These are phyloP conservation scores for Acanthosoma haemorrhoidale DNA, from an alignment of 2,888 invertebrate genomes.

Conservation along the genomic window DNA sequence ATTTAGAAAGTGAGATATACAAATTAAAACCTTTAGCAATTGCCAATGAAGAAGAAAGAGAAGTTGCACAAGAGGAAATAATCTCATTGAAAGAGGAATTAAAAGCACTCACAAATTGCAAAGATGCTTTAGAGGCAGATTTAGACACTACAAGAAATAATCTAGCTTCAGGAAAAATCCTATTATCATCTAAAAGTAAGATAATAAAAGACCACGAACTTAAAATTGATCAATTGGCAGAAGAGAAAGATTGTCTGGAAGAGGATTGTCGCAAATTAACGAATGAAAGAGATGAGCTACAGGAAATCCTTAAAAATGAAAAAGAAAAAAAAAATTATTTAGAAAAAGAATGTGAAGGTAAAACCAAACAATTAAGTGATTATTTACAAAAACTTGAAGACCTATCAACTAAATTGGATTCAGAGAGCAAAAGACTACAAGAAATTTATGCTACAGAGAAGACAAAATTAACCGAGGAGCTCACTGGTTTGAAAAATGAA, in stretches of 20 bases:
- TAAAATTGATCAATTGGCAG: not conserved
- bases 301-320: not conserved
- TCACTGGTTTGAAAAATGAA: not conserved
- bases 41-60: not conserved
- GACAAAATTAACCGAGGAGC: not conserved
- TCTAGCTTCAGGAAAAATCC: not conserved
- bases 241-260: not conserved
- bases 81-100: not conserved
- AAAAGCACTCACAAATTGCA: not conserved
- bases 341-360: not conserved
- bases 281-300: not conserved
- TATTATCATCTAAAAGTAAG: not conserved
- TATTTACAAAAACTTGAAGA: not conserved
- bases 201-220: not conserved
- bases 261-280: not conserved
- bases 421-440: not conserved
- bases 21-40: not conserved
- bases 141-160: not conserved
- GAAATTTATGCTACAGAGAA: not conserved
- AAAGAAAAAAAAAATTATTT: not conserved
- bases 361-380: not conserved
- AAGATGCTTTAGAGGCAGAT: not conserved
- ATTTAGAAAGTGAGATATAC: not conserved
- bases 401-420: not conserved
- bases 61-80: not conserved